Base-by-base conservation (phyloP, 2,113 vertebrate genomes). In the Cebidichthys violaceus region DNA sequence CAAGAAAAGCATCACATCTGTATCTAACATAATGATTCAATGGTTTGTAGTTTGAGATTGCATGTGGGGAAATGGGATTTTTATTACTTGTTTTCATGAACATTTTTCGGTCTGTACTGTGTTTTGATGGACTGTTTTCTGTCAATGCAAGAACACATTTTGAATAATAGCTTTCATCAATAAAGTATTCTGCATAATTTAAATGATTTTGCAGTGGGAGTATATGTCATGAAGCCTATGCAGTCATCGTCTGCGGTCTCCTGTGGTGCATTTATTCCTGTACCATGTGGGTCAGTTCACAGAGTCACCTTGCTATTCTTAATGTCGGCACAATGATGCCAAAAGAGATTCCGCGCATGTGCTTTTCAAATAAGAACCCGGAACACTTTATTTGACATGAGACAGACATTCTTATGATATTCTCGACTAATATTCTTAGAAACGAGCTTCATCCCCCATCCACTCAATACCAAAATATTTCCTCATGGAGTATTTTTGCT, bases 401-500 rank as follows among this genome's bases (percentile, higher is more conserved):
- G 22, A 6, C 22, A 31, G 69, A 79, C 52, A 64, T 41, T 47
- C 11, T 18, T 43, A 0, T 62, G 11, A 22, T 75, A 35, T 55
- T 73, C n/a, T 54, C 15, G 15, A 62, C 45, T 18, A 60, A 60
- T 27, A 78, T 71, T 50, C 33, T 62, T 54, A 18, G 17, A 74
- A 54, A 60, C 75, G 54, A 64, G 76, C 64, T 81, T 62, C 55
- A 70, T n/a, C 79, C 45, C 70, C 72, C 84, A 82, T 67, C 81
- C 85, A 75, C 76, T 54, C 64, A 80, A 69, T 70, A 84, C 72
- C 77, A 57, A 84, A 83, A 91, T 74, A 88, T 90, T 80, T 88
- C 83, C 85, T 91, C 70, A 70, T 79, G 86, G 86, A 85, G 82
- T 83, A 82, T 80, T 83, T 70, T 83, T 79, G 81, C 86, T 88